phyloP scores from a whole-genome alignment of 1,140 invertebrate species.

The Magallana angulata region DNA sequence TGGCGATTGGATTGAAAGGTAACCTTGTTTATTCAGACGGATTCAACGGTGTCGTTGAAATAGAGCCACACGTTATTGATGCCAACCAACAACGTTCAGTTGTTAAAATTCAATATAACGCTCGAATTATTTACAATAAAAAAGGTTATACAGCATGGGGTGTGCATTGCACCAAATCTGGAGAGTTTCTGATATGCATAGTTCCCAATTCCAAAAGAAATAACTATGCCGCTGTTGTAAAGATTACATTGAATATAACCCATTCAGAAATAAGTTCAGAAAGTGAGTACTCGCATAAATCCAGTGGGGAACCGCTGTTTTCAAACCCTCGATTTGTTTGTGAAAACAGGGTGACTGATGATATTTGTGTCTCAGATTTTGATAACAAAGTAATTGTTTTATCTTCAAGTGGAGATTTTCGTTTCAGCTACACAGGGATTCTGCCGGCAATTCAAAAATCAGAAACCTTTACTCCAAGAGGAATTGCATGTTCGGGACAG shows the following conservation, averaged over 20 bases:
- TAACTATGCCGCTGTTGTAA: neutral
- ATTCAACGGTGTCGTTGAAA: neutral
- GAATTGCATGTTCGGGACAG: neutral
- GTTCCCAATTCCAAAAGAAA: neutral
- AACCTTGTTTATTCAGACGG: neutral
- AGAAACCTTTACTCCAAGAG: neutral
- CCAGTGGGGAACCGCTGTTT: neutral
- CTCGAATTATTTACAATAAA: neutral
- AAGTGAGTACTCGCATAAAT: neutral
- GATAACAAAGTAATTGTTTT: neutral
- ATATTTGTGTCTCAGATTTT: neutral
- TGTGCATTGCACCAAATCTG: neutral
- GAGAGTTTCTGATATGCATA: neutral
- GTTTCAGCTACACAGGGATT: neutral
- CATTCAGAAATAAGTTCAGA: neutral
- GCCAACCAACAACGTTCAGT: no score
- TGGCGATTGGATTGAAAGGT: neutral
- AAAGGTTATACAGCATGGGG: neutral
- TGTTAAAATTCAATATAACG: neutral
- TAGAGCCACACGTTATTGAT: neutral
- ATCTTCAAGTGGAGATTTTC: neutral
- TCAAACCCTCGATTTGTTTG: neutral
- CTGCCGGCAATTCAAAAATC: neutral
- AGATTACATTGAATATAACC: neutral
- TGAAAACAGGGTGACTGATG: no score